These are phyloP conservation scores for Papilio demoleus DNA, from an alignment of 2,888 invertebrate species.

Conservation along the genomic window DNA sequence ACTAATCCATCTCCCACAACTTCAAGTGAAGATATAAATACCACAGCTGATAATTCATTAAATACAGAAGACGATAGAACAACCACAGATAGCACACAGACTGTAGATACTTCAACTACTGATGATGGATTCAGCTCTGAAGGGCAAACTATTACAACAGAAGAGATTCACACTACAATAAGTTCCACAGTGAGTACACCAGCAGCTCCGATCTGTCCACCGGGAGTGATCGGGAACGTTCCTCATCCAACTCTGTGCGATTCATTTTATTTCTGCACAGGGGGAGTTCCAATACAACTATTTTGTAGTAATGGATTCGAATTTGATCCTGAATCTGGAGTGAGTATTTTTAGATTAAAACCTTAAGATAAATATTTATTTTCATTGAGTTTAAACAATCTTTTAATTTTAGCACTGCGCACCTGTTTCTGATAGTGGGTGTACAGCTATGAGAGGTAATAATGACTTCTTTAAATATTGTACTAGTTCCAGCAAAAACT, in stretches of 20 bases:
- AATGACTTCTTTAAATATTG: background rate
- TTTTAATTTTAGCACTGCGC: slow-evolving; percentile 7
- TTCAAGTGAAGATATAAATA: no score
- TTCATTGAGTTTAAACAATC: background rate
- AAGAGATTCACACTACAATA: no score
- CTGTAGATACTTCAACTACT: no score
- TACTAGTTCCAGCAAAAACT: no score
- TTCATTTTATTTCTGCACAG: slow-evolving; percentile 20
- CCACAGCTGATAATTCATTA: no score
- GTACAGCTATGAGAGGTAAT: slow-evolving; percentile 10
- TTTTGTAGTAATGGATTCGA: slow-evolving; percentile 50
- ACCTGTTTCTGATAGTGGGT: slow-evolving; percentile 1
- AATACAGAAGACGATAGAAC: no score
- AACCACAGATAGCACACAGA: no score
- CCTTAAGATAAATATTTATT: background rate
- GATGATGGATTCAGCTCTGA: no score
- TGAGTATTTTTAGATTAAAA: slow-evolving; percentile 45
- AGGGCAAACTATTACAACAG: no score
- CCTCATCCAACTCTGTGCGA: slow-evolving; percentile 7
- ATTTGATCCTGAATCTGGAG: slow-evolving; percentile 47
- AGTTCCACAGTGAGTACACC: background rate
- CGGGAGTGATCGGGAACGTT: slow-evolving; percentile 3
- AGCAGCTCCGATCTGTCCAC: background rate
- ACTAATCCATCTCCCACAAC: no score
- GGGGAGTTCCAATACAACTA: slow-evolving; percentile 41